Evolutionary conservation across 2,797 vertebrate species (phyloP).

Genomic region (Babyrousa celebensis): DNA sequence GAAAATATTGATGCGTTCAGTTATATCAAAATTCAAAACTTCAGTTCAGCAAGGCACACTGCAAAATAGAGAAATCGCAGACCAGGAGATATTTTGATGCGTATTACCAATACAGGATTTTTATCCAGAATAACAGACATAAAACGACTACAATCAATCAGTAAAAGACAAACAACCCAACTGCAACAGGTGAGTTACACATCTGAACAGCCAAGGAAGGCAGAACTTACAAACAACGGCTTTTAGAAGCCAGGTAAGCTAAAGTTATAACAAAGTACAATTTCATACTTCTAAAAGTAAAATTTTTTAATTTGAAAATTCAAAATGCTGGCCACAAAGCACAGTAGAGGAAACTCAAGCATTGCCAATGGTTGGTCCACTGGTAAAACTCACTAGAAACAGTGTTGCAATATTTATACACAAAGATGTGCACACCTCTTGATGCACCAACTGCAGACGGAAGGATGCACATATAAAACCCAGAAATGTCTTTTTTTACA

Average conservation of each 20-base stretch:
- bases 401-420: background rate
- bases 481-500: conserved; percentile 2
- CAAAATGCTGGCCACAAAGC: background rate
- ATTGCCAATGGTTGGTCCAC: no score
- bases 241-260: background rate
- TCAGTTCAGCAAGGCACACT: background rate
- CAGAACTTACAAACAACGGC: background rate
- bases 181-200: background rate
- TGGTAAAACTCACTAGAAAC: background rate
- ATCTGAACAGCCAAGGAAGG: background rate
- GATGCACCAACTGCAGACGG: background rate
- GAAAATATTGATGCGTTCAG: background rate
- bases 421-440: background rate
- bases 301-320: background rate
- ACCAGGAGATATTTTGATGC: background rate
- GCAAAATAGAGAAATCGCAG: background rate
- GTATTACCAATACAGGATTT: background rate
- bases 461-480: background rate
- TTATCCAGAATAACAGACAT: background rate
- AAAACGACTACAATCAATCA: background rate
- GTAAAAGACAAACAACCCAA: background rate
- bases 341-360: background rate
- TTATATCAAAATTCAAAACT: background rate
- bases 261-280: background rate
- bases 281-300: background rate